phyloP scores from a whole-genome alignment of 2,113 vertebrate species.

The Brachypodius melanocephalos region DNA sequence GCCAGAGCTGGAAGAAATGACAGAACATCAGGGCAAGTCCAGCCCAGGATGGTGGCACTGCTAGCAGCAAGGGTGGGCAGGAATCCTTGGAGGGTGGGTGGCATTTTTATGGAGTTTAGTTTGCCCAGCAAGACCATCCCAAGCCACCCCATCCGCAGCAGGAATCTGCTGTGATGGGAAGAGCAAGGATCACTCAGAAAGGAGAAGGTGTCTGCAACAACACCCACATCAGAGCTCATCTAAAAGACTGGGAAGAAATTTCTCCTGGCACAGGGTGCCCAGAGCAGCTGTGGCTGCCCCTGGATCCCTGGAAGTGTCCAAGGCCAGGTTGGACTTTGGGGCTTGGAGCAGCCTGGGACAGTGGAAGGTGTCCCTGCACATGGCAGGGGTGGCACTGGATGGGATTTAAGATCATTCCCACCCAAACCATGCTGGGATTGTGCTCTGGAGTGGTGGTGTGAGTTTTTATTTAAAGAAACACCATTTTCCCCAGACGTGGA shows the following conservation, averaged over 20 bases:
- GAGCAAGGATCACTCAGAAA: no score
- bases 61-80: background rate
- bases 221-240: background rate
- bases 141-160: background rate
- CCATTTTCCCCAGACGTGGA: background rate
- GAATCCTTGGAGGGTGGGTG: background rate
- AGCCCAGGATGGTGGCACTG: background rate
- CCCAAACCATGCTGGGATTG: background rate
- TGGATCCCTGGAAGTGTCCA: background rate
- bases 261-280: background rate
- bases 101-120: fast-evolving
- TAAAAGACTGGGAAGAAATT: background rate
- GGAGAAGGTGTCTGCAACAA: background rate
- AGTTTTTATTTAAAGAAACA: background rate
- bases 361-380: background rate
- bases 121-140: background rate
- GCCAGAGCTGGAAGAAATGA: background rate
- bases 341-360: background rate
- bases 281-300: background rate
- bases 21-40: background rate
- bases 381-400: background rate
- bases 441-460: background rate
- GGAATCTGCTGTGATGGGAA: background rate
- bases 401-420: background rate
- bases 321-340: background rate